phyloP scores from a whole-genome alignment of 2,888 invertebrate genomes.

The Eilema sororculum region DNA sequence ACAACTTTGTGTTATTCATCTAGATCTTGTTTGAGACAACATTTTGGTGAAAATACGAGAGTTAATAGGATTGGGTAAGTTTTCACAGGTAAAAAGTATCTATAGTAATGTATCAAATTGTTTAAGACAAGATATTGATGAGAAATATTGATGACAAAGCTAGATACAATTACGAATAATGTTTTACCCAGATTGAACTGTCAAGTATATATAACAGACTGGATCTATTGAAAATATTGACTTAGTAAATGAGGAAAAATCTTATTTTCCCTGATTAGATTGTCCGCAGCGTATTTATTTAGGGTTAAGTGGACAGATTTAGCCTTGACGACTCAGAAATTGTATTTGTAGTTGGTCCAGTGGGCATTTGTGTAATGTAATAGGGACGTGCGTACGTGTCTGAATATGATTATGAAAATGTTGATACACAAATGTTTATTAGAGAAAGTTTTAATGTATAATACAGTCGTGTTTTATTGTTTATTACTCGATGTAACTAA shows the following conservation, averaged over 20 bases:
- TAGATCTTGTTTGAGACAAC: neutral
- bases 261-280: conserved; percentile 40
- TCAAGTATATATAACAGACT: neutral
- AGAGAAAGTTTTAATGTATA: neutral
- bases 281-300: conserved; percentile 34
- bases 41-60: neutral
- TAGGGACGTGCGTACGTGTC: neutral
- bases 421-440: neutral
- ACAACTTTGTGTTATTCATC: neutral
- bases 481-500: too few species aligned
- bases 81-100: too few species aligned
- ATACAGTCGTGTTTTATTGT: neutral
- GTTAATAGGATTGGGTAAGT: neutral
- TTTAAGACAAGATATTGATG: neutral
- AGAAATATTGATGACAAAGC: neutral
- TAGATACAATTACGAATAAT: neutral
- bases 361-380: neutral
- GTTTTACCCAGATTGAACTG: neutral
- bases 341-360: conserved; percentile 16
- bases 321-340: conserved; percentile 21
- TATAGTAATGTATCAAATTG: too few species aligned
- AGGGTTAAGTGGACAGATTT: conserved; percentile 33
- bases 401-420: neutral
- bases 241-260: conserved; percentile 28
- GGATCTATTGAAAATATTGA: conserved; percentile 33